Base-by-base conservation (phyloP, 2,797 vertebrate genomes). In the Melanotaenia boesemani region DNA sequence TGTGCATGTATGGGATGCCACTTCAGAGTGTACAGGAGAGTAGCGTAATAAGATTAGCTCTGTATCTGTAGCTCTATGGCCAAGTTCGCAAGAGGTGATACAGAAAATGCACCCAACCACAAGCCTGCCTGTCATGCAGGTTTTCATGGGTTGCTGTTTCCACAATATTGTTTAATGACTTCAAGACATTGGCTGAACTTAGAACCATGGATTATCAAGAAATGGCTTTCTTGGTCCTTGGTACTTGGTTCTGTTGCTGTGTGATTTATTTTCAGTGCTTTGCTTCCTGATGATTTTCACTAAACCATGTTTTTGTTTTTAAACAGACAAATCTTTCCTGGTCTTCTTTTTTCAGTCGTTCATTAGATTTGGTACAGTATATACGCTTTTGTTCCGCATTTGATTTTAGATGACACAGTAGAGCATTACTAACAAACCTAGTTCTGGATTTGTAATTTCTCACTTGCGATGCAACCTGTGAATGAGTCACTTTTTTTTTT, bases 321-420 rank as follows among this genome's bases (percentile, higher is more conserved):
- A 91, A 94, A 95, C 95, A 95, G 95, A 95, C 94, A 93, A 95
- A 95, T 90, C 93, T 96, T 87, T 96, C 95, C 94, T 95, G 95
- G 94, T 95, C 95, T 6, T 95, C 95, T 94, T 92, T 95, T 93
- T 95, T 96, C 94, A 95, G 94, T 95, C 95, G 93, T 87, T 95
- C 95, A n/a, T 92, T 96, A 96, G 95, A 95, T 92, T 93, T 95
- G 95, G 95, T 95, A 95, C 94, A 95, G 94, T 95, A 95, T 95
- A 77, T 41, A 67, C 9, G 63, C 83, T 83, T 86, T 86, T 84
- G 62, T 83, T 72, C 80, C 68, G 63, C 68, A 77, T 65, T 79
- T 26, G 63, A 72, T 76, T 16, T 70, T 88, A 89, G 82, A 81
- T 18, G 44, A 80, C 79, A 81, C 72, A 0, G 22, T 93, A 88